Percentiles rank a stretch among this genome's conserved stretches.
Conservation (phyloP, 2,113 vertebrate species). For the Tylochromis polylepis region DNA sequence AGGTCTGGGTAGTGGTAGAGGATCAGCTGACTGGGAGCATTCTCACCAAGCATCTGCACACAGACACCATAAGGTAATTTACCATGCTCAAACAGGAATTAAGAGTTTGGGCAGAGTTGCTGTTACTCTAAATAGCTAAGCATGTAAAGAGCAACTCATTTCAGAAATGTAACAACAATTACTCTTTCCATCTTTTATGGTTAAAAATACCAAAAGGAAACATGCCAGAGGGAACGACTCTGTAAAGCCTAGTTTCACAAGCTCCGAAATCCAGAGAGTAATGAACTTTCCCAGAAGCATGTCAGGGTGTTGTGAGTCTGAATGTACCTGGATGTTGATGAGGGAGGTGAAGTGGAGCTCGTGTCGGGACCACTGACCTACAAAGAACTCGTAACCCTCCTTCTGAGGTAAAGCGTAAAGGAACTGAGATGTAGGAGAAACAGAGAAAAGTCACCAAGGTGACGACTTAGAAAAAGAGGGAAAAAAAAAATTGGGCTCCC, state of each 20-base stretch:
- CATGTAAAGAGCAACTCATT: not conserved
- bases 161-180: not conserved
- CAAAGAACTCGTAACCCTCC: constrained; percentile 93
- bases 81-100: not conserved
- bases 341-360: constrained; percentile 94
- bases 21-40: constrained; percentile 87
- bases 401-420: constrained; percentile 87
- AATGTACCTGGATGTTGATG: constrained; percentile 89
- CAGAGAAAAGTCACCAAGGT: not conserved
- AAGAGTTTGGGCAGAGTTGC: not conserved
- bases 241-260: not conserved
- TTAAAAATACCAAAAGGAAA: not conserved
- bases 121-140: not conserved
- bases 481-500: not conserved
- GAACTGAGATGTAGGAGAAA: constrained; percentile 73
- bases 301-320: not conserved
- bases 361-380: constrained; percentile 88
- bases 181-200: not conserved
- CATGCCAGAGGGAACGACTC: not conserved
- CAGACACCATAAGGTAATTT: not conserved
- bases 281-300: not conserved
- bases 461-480: not conserved
- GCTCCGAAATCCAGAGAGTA: not conserved
- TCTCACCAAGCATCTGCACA: constrained; percentile 80
- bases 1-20: constrained; percentile 92